Evolutionary conservation across 1,140 invertebrate genomes (phyloP).

Genomic region (Procambarus virginalis): DNA sequence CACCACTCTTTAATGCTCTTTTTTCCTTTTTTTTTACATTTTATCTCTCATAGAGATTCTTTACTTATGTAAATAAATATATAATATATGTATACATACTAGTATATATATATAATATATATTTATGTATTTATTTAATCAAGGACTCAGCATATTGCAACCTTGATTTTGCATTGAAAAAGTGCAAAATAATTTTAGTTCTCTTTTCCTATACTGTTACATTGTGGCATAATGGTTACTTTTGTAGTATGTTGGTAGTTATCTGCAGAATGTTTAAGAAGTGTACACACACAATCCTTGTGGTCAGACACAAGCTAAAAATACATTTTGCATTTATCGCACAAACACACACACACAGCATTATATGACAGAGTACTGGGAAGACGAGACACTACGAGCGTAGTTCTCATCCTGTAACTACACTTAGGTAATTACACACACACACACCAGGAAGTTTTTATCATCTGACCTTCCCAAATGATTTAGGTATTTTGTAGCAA

Average conservation of each 20-base stretch:
- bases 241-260: constrained; percentile 5
- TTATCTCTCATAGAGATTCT: constrained; percentile 66
- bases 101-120: not conserved
- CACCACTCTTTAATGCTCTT: not conserved
- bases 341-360: no score
- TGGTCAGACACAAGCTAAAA: not conserved
- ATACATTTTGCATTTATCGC: constrained; percentile 33
- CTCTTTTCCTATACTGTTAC: constrained; percentile 16
- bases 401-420: no score
- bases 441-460: constrained; percentile 10
- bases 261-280: not conserved
- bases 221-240: constrained; percentile 9
- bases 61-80: constrained; percentile 14
- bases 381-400: no score
- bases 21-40: constrained; percentile 34
- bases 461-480: constrained; percentile 22
- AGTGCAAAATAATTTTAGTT: constrained; percentile 56
- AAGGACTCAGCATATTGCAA: constrained; percentile 27
- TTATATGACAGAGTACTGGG: no score
- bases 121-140: constrained; percentile 35
- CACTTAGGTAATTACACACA: not conserved
- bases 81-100: no score
- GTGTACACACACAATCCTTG: not conserved
- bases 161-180: constrained; percentile 48
- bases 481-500: constrained; percentile 23